Percentiles rank a stretch among this genome's conserved stretches.
These are phyloP conservation scores for Isotomurus palustris DNA, from an alignment of 2,888 invertebrate species.

Conservation along the genomic window DNA sequence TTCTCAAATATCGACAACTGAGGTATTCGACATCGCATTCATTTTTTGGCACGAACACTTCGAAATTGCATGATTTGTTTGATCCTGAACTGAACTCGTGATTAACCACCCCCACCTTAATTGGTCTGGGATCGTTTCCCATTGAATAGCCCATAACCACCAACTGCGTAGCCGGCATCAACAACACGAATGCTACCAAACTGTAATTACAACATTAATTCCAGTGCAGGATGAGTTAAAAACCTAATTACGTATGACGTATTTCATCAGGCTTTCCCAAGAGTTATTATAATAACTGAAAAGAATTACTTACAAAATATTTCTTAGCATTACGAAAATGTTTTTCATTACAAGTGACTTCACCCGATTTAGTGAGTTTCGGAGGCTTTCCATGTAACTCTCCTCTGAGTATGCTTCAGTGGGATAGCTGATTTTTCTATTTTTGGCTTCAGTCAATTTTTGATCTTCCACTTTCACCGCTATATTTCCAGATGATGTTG, in stretches of 20 bases:
- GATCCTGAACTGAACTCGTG: conserved; percentile 1
- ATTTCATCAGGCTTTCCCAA: background rate
- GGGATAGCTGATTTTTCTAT: background rate
- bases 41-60: background rate
- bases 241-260: background rate
- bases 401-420: background rate
- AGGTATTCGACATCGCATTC: conserved; percentile 8
- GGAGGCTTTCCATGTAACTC: background rate
- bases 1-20: conserved; percentile 1
- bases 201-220: background rate
- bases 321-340: conserved; percentile 1
- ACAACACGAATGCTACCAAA: conserved; percentile 5
- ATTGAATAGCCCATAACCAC: conserved; percentile 9
- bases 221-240: too few relatives aligned
- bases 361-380: background rate
- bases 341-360: conserved; percentile 9
- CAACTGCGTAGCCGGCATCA: conserved; percentile 8
- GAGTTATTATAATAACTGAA: background rate
- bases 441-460: background rate
- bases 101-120: conserved; percentile 12
- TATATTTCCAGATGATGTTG: conserved; percentile 7
- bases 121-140: conserved; percentile 11
- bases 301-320: conserved; percentile 10
- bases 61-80: background rate
- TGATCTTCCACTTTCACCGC: background rate